phyloP scores from a whole-genome alignment of 1,140 invertebrate species.

The Venustaconcha ellipsiformis region DNA sequence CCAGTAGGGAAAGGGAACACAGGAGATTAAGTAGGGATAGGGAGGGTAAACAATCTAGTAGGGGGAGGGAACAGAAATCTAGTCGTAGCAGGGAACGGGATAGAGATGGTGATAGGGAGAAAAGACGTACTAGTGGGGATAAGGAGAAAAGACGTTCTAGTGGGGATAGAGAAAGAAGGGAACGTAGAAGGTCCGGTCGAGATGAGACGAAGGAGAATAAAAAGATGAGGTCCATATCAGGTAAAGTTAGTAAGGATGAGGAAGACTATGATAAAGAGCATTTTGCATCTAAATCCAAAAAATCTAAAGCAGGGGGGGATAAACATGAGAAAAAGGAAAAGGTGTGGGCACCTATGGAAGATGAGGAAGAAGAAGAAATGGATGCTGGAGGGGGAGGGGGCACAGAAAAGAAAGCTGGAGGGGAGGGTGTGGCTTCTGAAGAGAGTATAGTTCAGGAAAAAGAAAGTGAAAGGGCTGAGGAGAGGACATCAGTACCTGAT shows the following conservation, averaged over 20 bases:
- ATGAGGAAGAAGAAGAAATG: slow-evolving; percentile 34
- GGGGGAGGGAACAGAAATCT: slow-evolving; percentile 18
- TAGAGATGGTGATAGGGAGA: slow-evolving; percentile 17
- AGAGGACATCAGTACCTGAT: not conserved
- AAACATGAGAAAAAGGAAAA: slow-evolving; percentile 25
- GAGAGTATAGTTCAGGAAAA: not conserved
- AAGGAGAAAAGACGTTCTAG: not conserved
- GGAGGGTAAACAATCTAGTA: slow-evolving; percentile 1
- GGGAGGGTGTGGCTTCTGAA: not conserved
- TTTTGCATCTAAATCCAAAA: slow-evolving; percentile 2
- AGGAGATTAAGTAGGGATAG: slow-evolving; percentile 1
- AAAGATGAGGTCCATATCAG: too few species aligned
- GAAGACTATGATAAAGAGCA: too few species aligned
- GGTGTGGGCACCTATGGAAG: slow-evolving; percentile 35
- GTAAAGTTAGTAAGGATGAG: too few species aligned
- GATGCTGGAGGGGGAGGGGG: not conserved
- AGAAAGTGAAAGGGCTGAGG: not conserved
- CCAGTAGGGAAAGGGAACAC: slow-evolving; percentile 8
- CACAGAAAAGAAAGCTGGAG: not conserved
- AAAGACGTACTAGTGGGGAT: not conserved
- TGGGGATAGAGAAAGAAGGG: too few species aligned
- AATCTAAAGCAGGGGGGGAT: slow-evolving; percentile 17
- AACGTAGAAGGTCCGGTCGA: too few species aligned
- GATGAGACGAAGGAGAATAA: too few species aligned
- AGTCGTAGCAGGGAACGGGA: slow-evolving; percentile 10